Conservation (phyloP, 1,140 invertebrate species). For the Batillaria attramentaria region DNA sequence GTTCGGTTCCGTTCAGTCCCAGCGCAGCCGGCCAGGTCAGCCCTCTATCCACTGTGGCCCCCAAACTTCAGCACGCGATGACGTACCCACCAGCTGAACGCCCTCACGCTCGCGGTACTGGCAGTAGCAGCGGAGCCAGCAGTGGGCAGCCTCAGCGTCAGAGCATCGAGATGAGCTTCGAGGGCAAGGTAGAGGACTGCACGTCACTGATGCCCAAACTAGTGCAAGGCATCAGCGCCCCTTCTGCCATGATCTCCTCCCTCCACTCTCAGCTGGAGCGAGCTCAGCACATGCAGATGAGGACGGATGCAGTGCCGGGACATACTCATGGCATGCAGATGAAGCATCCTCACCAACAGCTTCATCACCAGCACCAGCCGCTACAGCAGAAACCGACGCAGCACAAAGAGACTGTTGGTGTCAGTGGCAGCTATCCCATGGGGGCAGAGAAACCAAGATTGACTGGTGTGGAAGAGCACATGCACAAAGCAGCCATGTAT, state of each 20-base stretch:
- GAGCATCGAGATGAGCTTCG: slow-evolving; percentile 29
- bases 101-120: background rate
- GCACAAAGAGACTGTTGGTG: background rate
- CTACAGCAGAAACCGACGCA: background rate
- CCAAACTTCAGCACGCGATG: background rate
- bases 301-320: background rate
- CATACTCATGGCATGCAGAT: slow-evolving; percentile 4
- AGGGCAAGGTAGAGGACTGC: slow-evolving; percentile 23
- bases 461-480: background rate
- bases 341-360: background rate
- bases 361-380: background rate
- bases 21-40: too few species aligned
- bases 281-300: slow-evolving; percentile 26
- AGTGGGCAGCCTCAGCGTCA: background rate
- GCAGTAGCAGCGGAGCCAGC: background rate
- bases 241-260: background rate
- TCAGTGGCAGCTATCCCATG: background rate
- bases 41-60: too few species aligned
- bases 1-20: too few species aligned
- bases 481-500: background rate
- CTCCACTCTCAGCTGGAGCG: slow-evolving; percentile 19
- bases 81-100: too few species aligned
- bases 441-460: slow-evolving; percentile 3
- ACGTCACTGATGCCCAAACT: slow-evolving; percentile 5
- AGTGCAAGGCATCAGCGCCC: background rate